phyloP scores from a whole-genome alignment of 1,140 invertebrate genomes.

The Ceratoteleas bidentatus region DNA sequence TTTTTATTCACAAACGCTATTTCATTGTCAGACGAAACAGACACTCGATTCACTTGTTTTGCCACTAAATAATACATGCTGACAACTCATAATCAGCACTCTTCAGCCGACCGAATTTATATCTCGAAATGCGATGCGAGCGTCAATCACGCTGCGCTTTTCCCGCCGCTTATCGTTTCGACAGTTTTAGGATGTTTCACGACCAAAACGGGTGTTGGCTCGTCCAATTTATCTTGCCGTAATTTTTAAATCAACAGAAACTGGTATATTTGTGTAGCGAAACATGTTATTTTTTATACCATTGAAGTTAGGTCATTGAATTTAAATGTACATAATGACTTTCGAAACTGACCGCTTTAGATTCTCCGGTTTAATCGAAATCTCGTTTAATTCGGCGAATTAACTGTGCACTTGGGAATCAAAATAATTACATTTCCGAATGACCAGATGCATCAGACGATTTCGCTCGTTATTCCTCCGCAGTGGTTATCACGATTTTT shows the following conservation, averaged over 20 bases:
- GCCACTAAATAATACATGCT: constrained; percentile 26
- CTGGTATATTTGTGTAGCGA: too few species aligned
- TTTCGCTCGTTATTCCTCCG: constrained; percentile 2
- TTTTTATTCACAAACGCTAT: constrained; percentile 29
- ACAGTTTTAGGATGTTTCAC: background rate
- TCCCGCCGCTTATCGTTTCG: background rate
- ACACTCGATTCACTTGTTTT: constrained; percentile 36
- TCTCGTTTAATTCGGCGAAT: background rate
- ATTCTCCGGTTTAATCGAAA: background rate
- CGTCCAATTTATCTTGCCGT: too few species aligned
- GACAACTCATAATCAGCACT: constrained; percentile 15
- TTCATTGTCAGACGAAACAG: constrained; percentile 40
- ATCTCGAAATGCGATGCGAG: background rate
- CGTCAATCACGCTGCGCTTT: background rate
- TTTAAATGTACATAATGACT: too few species aligned
- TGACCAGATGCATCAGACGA: constrained; percentile 30
- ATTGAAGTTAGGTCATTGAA: too few species aligned
- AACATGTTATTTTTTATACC: too few species aligned
- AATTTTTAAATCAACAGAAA: too few species aligned
- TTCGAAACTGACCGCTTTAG: background rate
- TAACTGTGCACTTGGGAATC: constrained; percentile 21
- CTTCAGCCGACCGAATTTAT: background rate
- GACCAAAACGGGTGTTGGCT: background rate
- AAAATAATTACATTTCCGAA: constrained; percentile 31
- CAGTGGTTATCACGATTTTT: constrained; percentile 3